These are phyloP conservation scores for Megaustenia siamemsis DNA, from an alignment of 2,888 invertebrate genomes.

Conservation along the genomic window DNA sequence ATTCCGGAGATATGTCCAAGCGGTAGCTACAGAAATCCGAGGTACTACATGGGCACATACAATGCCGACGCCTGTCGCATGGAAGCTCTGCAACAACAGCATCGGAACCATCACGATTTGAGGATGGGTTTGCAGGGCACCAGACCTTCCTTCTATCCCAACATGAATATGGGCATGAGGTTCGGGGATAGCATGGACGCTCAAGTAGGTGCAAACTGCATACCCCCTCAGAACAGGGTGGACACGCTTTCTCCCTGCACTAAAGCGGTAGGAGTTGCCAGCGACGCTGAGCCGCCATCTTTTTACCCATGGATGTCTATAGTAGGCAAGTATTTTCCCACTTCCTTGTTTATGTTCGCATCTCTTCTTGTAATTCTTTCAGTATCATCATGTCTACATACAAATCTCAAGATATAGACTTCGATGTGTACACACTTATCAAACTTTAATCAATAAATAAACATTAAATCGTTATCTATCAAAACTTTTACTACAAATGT, in stretches of 20 bases:
- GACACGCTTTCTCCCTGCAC: constrained; percentile 72
- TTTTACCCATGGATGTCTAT: constrained; percentile 78
- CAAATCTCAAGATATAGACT: too few relatives aligned
- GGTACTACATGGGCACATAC: constrained; percentile 67
- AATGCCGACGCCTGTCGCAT: constrained; percentile 74
- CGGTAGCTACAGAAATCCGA: constrained; percentile 70
- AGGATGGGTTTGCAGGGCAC: constrained; percentile 72
- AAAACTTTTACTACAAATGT: too few relatives aligned
- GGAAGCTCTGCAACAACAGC: constrained; percentile 73
- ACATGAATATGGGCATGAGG: constrained; percentile 74
- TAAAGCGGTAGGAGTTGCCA: constrained; percentile 63
- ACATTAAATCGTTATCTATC: too few relatives aligned
- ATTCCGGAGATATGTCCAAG: constrained; percentile 76
- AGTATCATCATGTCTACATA: too few relatives aligned
- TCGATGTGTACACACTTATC: too few relatives aligned
- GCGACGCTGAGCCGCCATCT: constrained; percentile 68
- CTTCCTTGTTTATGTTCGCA: constrained; percentile 21
- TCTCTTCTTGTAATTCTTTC: neutral
- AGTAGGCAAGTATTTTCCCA: constrained; percentile 71
- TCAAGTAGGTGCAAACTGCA: constrained; percentile 61
- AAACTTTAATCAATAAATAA: too few relatives aligned
- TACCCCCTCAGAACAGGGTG: constrained; percentile 64
- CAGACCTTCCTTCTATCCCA: constrained; percentile 73
- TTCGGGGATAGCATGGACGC: constrained; percentile 66
- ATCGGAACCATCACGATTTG: constrained; percentile 68